Conservation (phyloP, 2,888 invertebrate genomes). For the Bedellia somnulentella region DNA sequence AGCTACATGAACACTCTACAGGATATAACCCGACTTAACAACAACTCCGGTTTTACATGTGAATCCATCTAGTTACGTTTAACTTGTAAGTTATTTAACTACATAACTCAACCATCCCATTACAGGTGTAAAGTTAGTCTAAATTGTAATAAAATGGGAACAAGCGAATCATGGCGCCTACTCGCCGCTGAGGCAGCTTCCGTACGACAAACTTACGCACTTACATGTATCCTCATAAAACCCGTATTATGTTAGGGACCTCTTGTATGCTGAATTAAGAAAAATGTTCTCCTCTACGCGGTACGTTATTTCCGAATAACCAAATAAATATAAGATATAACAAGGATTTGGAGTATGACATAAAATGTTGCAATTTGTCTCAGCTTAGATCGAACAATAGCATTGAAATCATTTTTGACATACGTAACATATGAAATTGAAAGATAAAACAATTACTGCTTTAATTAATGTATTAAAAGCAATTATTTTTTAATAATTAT, state of each 20-base stretch:
- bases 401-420: too few relatives aligned
- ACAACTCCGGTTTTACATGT: constrained; percentile 9
- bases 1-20: constrained; percentile 1
- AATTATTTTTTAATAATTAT: too few relatives aligned
- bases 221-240: constrained; percentile 6
- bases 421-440: too few relatives aligned
- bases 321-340: too few relatives aligned
- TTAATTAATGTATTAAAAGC: too few relatives aligned
- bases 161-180: constrained; percentile 10
- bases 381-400: too few relatives aligned
- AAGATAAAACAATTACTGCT: too few relatives aligned
- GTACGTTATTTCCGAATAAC: constrained; percentile 1
- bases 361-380: too few relatives aligned
- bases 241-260: constrained; percentile 4
- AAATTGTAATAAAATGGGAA: constrained; percentile 13
- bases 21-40: constrained; percentile 8
- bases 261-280: constrained; percentile 3
- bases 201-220: constrained; percentile 7
- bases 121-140: constrained; percentile 13
- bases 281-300: constrained; percentile 1
- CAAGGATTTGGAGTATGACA: too few relatives aligned
- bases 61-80: constrained; percentile 10
- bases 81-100: constrained; percentile 5
- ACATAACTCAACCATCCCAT: constrained; percentile 8
- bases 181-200: too few relatives aligned